These are phyloP conservation scores for Todiramphus chloris DNA, from an alignment of 2,113 vertebrate genomes.

Conservation along the genomic window DNA sequence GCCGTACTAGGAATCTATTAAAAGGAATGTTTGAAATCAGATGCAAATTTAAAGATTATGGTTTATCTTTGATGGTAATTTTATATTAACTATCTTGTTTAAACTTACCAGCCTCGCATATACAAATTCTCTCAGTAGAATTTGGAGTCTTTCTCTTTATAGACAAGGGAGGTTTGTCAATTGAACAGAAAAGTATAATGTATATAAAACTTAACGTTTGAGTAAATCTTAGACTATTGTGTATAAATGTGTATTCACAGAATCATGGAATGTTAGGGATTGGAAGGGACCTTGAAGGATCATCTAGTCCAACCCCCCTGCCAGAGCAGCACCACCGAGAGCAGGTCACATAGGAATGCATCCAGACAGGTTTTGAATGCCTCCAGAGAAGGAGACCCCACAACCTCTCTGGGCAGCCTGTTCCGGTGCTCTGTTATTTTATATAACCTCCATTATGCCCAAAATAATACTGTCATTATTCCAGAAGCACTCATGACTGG, in stretches of 20 bases:
- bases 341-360: too few species aligned
- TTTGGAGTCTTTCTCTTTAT: neutral
- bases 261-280: too few species aligned
- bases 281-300: too few species aligned
- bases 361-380: too few species aligned
- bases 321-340: too few species aligned
- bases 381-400: too few species aligned
- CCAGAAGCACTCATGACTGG: neutral
- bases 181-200: neutral
- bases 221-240: neutral
- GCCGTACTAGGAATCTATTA: conserved; percentile 48
- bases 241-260: neutral
- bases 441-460: neutral
- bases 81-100: conserved; percentile 29
- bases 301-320: too few species aligned
- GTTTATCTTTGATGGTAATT: conserved; percentile 57
- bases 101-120: neutral
- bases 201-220: neutral
- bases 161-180: neutral
- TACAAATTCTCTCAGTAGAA: conserved; percentile 1
- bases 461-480: neutral
- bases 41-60: conserved; percentile 56
- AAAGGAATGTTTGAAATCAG: conserved; percentile 67
- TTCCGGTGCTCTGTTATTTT: neutral
- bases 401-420: too few species aligned